Conservation (phyloP, 2,888 invertebrate species). For the Ophraella communa region DNA sequence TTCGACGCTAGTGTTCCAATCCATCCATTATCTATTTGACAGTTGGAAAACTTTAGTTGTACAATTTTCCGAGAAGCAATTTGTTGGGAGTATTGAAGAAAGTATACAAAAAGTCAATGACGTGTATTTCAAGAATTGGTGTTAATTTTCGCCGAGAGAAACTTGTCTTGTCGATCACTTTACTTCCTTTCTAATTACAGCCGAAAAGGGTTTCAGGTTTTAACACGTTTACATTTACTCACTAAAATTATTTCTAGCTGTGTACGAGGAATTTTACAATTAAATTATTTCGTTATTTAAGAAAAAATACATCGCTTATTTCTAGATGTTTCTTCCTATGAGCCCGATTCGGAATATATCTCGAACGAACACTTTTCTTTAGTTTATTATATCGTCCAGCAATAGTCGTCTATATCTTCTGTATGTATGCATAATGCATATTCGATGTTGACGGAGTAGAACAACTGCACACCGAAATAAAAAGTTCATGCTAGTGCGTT, state of each 20-base stretch:
- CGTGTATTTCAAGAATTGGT: constrained; percentile 30
- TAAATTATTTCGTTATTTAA: not conserved
- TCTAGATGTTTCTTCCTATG: constrained; percentile 1
- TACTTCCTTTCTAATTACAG: constrained; percentile 26
- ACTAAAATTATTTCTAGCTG: not conserved
- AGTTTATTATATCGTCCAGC: constrained; percentile 25
- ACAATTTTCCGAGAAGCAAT: constrained; percentile 46
- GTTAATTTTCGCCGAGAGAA: constrained; percentile 35
- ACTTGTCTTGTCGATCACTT: constrained; percentile 20
- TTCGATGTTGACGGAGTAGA: constrained; percentile 41
- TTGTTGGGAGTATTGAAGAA: constrained; percentile 49
- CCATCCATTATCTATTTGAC: constrained; percentile 47
- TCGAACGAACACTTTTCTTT: constrained; percentile 19
- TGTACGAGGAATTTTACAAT: not conserved
- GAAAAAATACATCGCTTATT: constrained; percentile 2
- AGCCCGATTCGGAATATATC: constrained; percentile 6
- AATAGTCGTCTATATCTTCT: constrained; percentile 34
- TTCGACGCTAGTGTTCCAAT: constrained; percentile 16
- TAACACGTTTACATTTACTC: not conserved
- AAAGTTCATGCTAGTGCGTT: not conserved
- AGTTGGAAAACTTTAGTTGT: constrained; percentile 39
- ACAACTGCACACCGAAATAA: not conserved
- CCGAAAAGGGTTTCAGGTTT: constrained; percentile 5
- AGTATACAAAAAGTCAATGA: constrained; percentile 46
- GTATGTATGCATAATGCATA: constrained; percentile 47